Evolutionary conservation across 2,113 vertebrate species (phyloP), one percentile per base, ranked within the genome.

Genomic region (Onychorhynchus coronatus): DNA sequence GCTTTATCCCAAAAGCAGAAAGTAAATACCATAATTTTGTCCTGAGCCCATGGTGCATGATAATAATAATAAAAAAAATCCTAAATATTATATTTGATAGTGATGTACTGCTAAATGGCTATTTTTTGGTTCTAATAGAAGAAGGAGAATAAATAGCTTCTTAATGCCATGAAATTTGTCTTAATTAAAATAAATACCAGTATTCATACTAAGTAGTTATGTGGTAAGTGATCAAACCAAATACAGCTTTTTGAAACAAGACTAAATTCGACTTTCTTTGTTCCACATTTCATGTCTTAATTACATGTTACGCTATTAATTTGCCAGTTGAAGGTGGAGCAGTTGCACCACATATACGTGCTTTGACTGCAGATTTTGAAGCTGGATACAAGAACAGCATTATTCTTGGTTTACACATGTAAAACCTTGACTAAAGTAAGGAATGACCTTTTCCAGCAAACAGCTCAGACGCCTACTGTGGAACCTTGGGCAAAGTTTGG

Each of bases 1-100:
- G 67, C 91, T 82, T 97, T 92, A 95, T 92, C 76, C 56, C 24
- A 70, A 73, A 84, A 91, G 53, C 35, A 87, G 58, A 74, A 94
- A 71, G 30, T 70, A 93, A 95, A 84, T 90, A 49, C 17, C 6
- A 14, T 71, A 33, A 62, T 89, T 87, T 84, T 91, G 41, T 80
- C 41, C 42, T 82, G 63, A 86, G 37, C 24, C 23, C 28, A 35
- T 5, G 37, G 47, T 72, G 46, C 37, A 30, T 39, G 63, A 67
- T 86, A 61, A 91, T 47, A 24, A 28, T 41, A 39, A 39, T 30
- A 44, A 88, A 85, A 91, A 79, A 92, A 52, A 8, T 59, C 28
- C 37, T 35, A 53, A 59, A 72, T 52, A 39, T 37, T 94, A 1
- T 67, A 47, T 68, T 68, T 88, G 44, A 44, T 92, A 70, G 20